Conservation (phyloP, 1,140 invertebrate genomes). For the Diabrotica virgifera region DNA sequence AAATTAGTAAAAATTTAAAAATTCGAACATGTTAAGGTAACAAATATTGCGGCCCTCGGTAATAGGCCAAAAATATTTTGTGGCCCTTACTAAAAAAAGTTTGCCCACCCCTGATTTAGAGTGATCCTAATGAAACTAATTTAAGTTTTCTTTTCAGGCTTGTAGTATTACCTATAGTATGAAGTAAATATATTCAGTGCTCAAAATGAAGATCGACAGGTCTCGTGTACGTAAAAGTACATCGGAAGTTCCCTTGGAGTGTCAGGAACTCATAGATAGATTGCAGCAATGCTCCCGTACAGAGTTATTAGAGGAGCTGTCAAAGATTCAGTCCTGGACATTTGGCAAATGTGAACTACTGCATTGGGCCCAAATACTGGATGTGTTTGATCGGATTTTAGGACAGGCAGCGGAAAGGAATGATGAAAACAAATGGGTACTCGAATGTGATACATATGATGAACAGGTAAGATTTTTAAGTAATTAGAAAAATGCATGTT, state of each 20-base stretch:
- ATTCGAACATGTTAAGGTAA: too few relatives aligned
- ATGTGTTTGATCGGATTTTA: constrained; percentile 79
- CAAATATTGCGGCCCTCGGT: too few relatives aligned
- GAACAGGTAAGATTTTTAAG: constrained; percentile 23
- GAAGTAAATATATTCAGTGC: constrained; percentile 20
- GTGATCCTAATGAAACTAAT: too few relatives aligned
- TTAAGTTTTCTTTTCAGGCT: too few relatives aligned
- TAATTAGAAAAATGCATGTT: neutral
- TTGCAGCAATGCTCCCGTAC: constrained; percentile 68
- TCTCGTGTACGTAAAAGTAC: constrained; percentile 83
- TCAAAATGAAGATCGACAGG: constrained; percentile 81
- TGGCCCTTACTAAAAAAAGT: too few relatives aligned
- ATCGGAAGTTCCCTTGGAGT: constrained; percentile 85
- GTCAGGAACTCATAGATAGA: constrained; percentile 75
- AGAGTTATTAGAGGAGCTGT: constrained; percentile 71
- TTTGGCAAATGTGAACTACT: constrained; percentile 89
- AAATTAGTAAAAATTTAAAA: too few relatives aligned
- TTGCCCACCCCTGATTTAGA: too few relatives aligned
- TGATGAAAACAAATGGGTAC: constrained; percentile 69
- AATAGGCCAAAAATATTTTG: too few relatives aligned
- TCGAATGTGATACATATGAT: constrained; percentile 67
- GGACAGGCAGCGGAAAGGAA: constrained; percentile 69
- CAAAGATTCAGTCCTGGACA: constrained; percentile 79
- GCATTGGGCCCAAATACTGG: constrained; percentile 87
- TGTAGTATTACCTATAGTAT: neutral